Conservation (phyloP, 23 tunicate species). For the Styela plicata region DNA sequence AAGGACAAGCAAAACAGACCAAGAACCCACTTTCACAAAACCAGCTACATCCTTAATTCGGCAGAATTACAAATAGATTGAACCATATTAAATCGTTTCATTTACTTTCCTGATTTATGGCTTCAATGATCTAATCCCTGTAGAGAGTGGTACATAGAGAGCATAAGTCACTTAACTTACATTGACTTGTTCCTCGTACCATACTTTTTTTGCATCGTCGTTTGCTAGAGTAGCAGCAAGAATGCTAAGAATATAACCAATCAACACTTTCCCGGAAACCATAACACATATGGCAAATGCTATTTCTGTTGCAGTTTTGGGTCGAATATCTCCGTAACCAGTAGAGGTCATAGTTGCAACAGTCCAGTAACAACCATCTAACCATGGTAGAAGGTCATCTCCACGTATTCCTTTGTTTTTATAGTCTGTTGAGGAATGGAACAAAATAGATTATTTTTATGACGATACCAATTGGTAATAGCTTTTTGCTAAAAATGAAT, state of each 20-base stretch:
- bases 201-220: constrained; percentile 73
- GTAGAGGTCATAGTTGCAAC: constrained; percentile 87
- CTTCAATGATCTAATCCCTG: no score
- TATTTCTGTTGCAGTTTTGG: constrained; percentile 64
- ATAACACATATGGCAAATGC: constrained; percentile 53
- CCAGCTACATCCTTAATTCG: no score
- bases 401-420: constrained; percentile 29
- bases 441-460: not conserved
- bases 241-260: constrained; percentile 87
- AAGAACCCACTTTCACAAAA: no score
- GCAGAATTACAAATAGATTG: no score
- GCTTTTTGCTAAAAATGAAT: no score
- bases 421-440: constrained; percentile 15
- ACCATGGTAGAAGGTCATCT: constrained; percentile 41
- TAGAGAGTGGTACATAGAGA: no score
- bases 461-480: no score
- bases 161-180: constrained; percentile 52
- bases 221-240: constrained; percentile 91
- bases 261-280: constrained; percentile 70
- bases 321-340: constrained; percentile 94
- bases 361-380: constrained; percentile 88
- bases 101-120: no score
- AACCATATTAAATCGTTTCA: no score
- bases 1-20: no score
- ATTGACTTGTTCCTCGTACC: constrained; percentile 83